Conservation (phyloP, 1,140 invertebrate genomes). For the Apolygus lucorum region DNA sequence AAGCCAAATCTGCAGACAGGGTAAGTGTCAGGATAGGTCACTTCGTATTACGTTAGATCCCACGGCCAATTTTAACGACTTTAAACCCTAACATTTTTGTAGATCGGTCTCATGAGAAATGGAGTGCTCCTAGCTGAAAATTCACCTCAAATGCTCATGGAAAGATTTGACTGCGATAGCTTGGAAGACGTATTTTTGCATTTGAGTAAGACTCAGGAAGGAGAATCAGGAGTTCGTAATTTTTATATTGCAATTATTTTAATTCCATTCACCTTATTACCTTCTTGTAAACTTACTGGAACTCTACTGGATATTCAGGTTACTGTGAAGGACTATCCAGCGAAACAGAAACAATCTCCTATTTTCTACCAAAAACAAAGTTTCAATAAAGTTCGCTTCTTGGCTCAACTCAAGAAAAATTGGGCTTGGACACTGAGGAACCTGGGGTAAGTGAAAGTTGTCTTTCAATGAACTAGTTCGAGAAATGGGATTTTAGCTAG, state of each 20-base stretch:
- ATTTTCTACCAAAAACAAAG: conserved; percentile 1
- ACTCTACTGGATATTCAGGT: conserved; percentile 7
- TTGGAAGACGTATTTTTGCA: conserved; percentile 54
- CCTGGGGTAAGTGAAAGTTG: conserved; percentile 33
- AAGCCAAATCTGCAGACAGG: conserved; percentile 64
- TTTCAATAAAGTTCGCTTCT: conserved; percentile 40
- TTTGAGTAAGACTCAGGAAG: conserved; percentile 37
- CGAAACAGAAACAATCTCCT: not conserved
- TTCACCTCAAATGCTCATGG: conserved; percentile 44
- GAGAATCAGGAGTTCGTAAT: not conserved
- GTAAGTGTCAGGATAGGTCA: too few species aligned
- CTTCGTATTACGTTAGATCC: too few species aligned
- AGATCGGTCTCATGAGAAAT: conserved; percentile 54
- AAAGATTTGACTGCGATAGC: conserved; percentile 40
- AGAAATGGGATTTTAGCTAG: not conserved
- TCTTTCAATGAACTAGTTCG: not conserved
- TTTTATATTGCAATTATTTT: too few species aligned
- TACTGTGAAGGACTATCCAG: conserved; percentile 14
- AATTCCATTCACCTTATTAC: too few species aligned
- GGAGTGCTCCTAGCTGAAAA: conserved; percentile 51
- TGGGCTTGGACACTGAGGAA: conserved; percentile 81
- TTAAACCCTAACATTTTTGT: conserved; percentile 4
- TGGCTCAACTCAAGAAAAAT: conserved; percentile 83
- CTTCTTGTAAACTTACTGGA: not conserved
- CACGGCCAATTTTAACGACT: too few species aligned